Percentiles rank a stretch among this genome's conserved stretches.
Evolutionary conservation across 64 coral and sea anemone genomes (phyloP).

Genomic region (Montipora capricornis): DNA sequence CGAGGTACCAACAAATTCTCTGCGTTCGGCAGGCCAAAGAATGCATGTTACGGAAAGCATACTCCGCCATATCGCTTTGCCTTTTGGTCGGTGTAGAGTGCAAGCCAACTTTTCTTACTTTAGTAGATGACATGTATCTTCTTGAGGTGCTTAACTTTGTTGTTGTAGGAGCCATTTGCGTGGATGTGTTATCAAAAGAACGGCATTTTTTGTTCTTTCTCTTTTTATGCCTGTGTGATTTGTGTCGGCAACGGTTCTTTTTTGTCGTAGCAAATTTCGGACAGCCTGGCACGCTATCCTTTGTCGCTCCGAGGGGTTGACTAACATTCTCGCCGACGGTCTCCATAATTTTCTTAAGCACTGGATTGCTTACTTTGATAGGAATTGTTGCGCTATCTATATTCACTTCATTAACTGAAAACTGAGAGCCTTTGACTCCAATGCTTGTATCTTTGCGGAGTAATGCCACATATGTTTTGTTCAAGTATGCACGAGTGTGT

Average conservation of each 20-base stretch:
- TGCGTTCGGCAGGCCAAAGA: not conserved
- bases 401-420: conserved; percentile 78
- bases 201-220: conserved; percentile 37
- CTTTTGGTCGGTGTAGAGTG: not conserved
- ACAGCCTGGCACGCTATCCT: conserved; percentile 49
- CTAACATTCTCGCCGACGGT: conserved; percentile 63
- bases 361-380: conserved; percentile 38
- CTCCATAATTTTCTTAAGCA: conserved; percentile 76
- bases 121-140: not conserved
- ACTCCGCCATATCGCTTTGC: not conserved
- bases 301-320: conserved; percentile 61
- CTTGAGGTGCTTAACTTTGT: not conserved
- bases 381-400: conserved; percentile 72
- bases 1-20: conserved; percentile 36
- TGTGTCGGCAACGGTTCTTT: conserved; percentile 35
- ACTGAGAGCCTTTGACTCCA: conserved; percentile 16
- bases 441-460: conserved; percentile 30
- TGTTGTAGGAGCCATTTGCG: not conserved
- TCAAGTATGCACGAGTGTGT: conserved; percentile 76
- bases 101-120: not conserved
- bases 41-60: not conserved
- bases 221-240: conserved; percentile 46
- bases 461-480: conserved; percentile 86
- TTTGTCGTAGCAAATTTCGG: conserved; percentile 5
- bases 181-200: not conserved